A percentile compares a stretch with the other conserved stretches of the same genome.
Evolutionary conservation across 1,140 invertebrate species (phyloP).

Genomic region (Sminthurides bifidus): DNA sequence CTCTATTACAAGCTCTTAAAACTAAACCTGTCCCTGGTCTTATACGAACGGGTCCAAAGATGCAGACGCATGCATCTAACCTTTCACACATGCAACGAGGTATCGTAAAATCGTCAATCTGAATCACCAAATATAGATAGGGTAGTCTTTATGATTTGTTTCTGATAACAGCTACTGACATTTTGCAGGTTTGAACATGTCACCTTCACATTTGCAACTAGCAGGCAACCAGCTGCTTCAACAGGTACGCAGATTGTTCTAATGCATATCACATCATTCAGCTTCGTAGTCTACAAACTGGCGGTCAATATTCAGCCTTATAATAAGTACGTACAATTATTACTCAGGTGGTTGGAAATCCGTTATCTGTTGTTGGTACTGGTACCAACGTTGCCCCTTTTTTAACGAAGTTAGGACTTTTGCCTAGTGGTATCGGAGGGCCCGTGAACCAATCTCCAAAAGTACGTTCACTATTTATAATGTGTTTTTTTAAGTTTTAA

Average conservation of each 20-base stretch:
- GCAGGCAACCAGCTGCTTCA: constrained; percentile 22
- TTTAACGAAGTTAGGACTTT: constrained; percentile 17
- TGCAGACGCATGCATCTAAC: background rate
- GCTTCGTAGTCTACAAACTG: background rate
- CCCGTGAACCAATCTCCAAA: too few relatives aligned
- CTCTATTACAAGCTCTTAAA: constrained; percentile 27
- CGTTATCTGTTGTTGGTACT: constrained; percentile 1
- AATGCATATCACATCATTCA: background rate
- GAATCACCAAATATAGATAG: background rate
- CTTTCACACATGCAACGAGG: constrained; percentile 23
- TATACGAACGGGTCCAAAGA: constrained; percentile 26
- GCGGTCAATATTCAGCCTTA: background rate
- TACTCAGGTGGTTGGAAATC: background rate
- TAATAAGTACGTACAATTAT: background rate
- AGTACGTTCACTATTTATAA: background rate
- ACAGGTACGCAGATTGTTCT: background rate
- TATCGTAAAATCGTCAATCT: background rate
- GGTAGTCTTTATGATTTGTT: background rate
- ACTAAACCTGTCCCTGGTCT: constrained; percentile 29
- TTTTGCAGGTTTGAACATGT: background rate
- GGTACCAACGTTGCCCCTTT: constrained; percentile 2
- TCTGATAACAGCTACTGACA: background rate
- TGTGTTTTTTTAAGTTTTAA: background rate
- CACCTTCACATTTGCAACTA: constrained; percentile 11
- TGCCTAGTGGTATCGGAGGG: constrained; percentile 3